phyloP scores from a whole-genome alignment of 2,113 vertebrate genomes.

The Thoracochromis brauschi region DNA sequence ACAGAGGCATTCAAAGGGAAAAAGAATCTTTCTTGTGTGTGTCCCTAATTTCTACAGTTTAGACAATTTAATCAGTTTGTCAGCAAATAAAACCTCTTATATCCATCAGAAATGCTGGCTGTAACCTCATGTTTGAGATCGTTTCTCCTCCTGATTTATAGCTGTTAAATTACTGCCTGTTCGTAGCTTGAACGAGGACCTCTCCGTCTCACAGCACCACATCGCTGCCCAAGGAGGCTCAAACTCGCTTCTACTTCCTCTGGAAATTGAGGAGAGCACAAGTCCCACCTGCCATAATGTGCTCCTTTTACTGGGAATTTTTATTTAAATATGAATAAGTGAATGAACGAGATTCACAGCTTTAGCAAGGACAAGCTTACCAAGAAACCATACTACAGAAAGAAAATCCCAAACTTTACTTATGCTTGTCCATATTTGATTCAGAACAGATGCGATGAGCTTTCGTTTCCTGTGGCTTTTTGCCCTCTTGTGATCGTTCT shows the following conservation, averaged over 20 bases:
- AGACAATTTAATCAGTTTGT: background rate
- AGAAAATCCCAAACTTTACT: accelerated
- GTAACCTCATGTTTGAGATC: background rate
- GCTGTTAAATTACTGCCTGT: background rate
- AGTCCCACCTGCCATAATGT: accelerated
- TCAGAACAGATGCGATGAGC: accelerated
- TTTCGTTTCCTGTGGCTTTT: no score
- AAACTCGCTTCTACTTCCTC: background rate
- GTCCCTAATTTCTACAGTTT: background rate
- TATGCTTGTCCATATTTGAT: accelerated
- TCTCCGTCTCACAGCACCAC: background rate
- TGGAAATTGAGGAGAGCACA: accelerated
- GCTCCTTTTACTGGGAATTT: accelerated
- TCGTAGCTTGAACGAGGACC: accelerated
- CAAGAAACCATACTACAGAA: background rate
- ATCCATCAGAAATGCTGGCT: background rate
- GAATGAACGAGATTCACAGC: accelerated
- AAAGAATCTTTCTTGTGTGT: no score
- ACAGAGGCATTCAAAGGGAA: no score
- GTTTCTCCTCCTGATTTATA: background rate
- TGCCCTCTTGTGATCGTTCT: no score
- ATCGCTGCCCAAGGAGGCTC: accelerated
- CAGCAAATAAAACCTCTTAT: background rate
- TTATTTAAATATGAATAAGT: background rate
- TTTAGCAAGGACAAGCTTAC: background rate